These are phyloP conservation scores for Phragmatobia fuliginosa DNA, from an alignment of 2,888 invertebrate species.

Conservation along the genomic window DNA sequence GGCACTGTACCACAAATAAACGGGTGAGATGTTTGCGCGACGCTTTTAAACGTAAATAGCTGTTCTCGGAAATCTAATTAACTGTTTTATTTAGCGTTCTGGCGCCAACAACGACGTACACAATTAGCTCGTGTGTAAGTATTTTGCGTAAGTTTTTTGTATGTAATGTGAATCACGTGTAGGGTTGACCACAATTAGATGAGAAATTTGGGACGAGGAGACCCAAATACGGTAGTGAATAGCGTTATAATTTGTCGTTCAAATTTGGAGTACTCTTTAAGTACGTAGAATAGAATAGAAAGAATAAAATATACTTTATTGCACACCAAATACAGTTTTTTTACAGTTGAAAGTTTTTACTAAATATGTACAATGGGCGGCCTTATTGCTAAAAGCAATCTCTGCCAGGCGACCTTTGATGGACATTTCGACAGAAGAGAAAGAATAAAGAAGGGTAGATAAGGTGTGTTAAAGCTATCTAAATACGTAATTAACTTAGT, in stretches of 20 bases:
- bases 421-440: too few species aligned
- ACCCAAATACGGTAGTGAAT: not conserved
- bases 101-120: conserved; percentile 51
- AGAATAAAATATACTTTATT: too few species aligned
- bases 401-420: too few species aligned
- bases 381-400: too few species aligned
- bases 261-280: not conserved
- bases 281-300: too few species aligned
- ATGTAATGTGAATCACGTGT: conserved; percentile 43
- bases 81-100: conserved; percentile 56
- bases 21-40: conserved; percentile 50
- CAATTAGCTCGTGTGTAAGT: conserved; percentile 41
- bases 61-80: conserved; percentile 68
- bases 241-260: not conserved
- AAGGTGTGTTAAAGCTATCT: too few species aligned
- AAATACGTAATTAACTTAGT: not conserved
- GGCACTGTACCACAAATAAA: conserved; percentile 54
- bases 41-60: conserved; percentile 66
- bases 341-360: too few species aligned
- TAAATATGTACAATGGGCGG: too few species aligned
- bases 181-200: not conserved
- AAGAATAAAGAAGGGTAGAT: too few species aligned
- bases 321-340: too few species aligned
- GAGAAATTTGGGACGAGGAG: not conserved
- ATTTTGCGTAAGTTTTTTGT: conserved; percentile 52